Evolutionary conservation across 1,140 invertebrate species (phyloP).

Genomic region (Bombyx mandarina): DNA sequence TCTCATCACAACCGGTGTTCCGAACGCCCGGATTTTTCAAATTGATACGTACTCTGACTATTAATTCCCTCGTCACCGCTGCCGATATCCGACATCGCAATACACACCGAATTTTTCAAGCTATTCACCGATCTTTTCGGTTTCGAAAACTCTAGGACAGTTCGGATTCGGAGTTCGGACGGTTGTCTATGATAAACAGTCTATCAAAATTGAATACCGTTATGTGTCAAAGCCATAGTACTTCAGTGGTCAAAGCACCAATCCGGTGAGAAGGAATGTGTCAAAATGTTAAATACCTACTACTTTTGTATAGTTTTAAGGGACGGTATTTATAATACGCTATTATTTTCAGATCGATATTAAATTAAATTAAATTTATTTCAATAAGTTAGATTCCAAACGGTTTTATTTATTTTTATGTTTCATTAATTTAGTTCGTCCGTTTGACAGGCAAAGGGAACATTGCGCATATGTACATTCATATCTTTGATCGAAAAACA

Average conservation of each 20-base stretch:
- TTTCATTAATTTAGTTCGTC: too few relatives aligned
- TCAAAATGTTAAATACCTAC: too few relatives aligned
- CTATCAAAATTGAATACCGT: conserved; percentile 55
- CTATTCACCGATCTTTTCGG: conserved; percentile 64
- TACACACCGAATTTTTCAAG: conserved; percentile 70
- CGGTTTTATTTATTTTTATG: too few relatives aligned
- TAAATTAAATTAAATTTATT: too few relatives aligned
- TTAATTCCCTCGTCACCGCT: conserved; percentile 80
- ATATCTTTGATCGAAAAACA: too few relatives aligned
- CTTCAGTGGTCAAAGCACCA: neutral
- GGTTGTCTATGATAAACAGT: conserved; percentile 61
- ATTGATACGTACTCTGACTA: conserved; percentile 78
- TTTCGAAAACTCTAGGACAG: conserved; percentile 47
- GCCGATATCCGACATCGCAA: conserved; percentile 80
- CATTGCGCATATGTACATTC: too few relatives aligned
- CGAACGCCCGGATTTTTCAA: conserved; percentile 38
- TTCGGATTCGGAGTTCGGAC: conserved; percentile 45
- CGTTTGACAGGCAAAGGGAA: too few relatives aligned
- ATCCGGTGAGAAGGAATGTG: neutral
- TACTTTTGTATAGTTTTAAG: too few relatives aligned
- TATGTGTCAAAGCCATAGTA: conserved; percentile 1
- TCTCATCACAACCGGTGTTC: conserved; percentile 30
- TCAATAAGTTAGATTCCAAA: too few relatives aligned
- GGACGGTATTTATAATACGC: too few relatives aligned
- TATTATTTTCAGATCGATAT: too few relatives aligned